Evolutionary conservation across 1,140 invertebrate genomes (phyloP).

Genomic region (Diplogasteroides magnus): DNA sequence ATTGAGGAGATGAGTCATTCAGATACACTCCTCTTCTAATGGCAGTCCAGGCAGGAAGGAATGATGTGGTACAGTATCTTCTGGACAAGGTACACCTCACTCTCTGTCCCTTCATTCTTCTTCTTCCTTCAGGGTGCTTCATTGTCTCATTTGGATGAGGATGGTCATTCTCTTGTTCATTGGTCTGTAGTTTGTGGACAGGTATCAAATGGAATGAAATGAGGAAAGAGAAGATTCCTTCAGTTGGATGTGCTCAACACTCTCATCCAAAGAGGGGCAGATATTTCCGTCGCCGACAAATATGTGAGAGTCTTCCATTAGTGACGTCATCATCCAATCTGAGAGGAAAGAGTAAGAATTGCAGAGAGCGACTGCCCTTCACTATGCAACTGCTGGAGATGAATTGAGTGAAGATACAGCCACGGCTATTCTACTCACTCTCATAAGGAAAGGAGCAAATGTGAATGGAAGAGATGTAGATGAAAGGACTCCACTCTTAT

Average conservation of each 20-base stretch:
- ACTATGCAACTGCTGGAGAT: constrained; percentile 94
- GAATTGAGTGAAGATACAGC: constrained; percentile 60
- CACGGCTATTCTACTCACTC: constrained; percentile 74
- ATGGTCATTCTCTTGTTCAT: constrained; percentile 90
- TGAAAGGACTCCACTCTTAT: constrained; percentile 82
- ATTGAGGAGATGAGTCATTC: not conserved
- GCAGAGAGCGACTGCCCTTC: constrained; percentile 86
- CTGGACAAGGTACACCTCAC: constrained; percentile 50
- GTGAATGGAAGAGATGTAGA: constrained; percentile 82
- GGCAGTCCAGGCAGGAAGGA: constrained; percentile 57
- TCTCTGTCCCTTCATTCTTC: no score
- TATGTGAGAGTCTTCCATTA: constrained; percentile 3
- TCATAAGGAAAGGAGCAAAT: constrained; percentile 72
- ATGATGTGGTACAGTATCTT: constrained; percentile 53
- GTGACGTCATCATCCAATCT: not conserved
- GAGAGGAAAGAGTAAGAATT: constrained; percentile 55
- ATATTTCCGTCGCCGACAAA: constrained; percentile 73
- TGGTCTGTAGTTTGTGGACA: constrained; percentile 68
- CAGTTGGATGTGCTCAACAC: constrained; percentile 74
- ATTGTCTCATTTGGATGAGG: constrained; percentile 79
- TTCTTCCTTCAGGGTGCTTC: constrained; percentile 63
- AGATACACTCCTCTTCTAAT: constrained; percentile 44
- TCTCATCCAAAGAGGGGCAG: constrained; percentile 74
- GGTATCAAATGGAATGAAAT: constrained; percentile 61
- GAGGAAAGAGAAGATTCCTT: not conserved